Conservation (phyloP, 2,888 invertebrate species). For the Pheosia tremula region DNA sequence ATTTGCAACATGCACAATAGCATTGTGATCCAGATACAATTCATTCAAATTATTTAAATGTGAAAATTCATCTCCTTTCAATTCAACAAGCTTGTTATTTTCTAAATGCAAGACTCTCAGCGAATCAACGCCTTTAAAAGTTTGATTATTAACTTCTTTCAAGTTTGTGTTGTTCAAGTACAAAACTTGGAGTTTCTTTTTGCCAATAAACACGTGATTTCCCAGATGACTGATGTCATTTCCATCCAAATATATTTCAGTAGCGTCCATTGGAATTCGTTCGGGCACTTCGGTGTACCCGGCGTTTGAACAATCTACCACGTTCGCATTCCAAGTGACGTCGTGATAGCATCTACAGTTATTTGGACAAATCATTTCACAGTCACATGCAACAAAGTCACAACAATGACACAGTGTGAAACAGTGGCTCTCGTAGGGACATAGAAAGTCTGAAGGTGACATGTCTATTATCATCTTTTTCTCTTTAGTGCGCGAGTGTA, state of each 20-base stretch:
- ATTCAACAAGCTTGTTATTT: constrained; percentile 88
- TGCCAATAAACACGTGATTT: constrained; percentile 94
- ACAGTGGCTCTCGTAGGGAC: constrained; percentile 92
- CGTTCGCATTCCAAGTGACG: constrained; percentile 92
- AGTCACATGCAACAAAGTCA: constrained; percentile 95
- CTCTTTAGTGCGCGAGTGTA: constrained; percentile 87
- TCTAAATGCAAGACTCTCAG: constrained; percentile 91
- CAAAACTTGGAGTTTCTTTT: constrained; percentile 90
- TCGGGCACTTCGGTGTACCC: constrained; percentile 89
- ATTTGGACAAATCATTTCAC: constrained; percentile 95
- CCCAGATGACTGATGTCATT: constrained; percentile 91
- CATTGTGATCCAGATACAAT: constrained; percentile 92
- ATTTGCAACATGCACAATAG: constrained; percentile 89
- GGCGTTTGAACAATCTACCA: constrained; percentile 92
- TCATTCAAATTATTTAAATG: constrained; percentile 90
- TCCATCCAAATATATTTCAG: constrained; percentile 94
- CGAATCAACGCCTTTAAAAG: constrained; percentile 91
- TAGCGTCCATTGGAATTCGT: constrained; percentile 94
- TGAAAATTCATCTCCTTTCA: constrained; percentile 92
- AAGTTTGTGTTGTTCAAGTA: constrained; percentile 91
- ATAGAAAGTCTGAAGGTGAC: constrained; percentile 91
- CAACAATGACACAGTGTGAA: constrained; percentile 95
- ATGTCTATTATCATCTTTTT: constrained; percentile 89
- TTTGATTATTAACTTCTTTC: constrained; percentile 90
- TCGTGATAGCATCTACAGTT: constrained; percentile 95